Conservation (phyloP, 2,113 vertebrate genomes). For the Sinocyclocheilus grahami region DNA sequence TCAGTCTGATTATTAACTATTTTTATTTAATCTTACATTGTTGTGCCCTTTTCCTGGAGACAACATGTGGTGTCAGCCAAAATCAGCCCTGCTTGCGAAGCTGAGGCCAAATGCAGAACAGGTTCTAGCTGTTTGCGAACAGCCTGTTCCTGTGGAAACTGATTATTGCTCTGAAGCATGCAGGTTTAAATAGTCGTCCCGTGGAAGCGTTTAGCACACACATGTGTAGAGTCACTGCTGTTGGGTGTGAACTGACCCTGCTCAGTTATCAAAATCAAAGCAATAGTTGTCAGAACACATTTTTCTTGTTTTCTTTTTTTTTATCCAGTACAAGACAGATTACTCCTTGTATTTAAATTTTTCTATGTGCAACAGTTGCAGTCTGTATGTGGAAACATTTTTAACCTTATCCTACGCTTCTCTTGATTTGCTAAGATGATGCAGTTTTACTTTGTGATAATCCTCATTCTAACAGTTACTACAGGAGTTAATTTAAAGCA, state of each 20-base stretch:
- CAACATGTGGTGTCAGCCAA: slow-evolving; percentile 53
- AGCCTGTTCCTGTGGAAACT: slow-evolving; percentile 19
- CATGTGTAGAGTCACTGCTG: background rate
- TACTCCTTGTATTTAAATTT: slow-evolving; percentile 40
- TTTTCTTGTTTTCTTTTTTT: background rate
- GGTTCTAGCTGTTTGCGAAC: slow-evolving; percentile 35
- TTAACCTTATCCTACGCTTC: slow-evolving; percentile 26
- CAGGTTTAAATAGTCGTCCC: background rate
- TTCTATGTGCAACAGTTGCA: slow-evolving; percentile 42
- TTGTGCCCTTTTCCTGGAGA: slow-evolving; percentile 26
- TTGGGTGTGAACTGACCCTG: slow-evolving; percentile 33
- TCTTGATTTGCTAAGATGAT: slow-evolving; percentile 49
- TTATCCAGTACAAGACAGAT: background rate
- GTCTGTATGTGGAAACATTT: slow-evolving; percentile 21
- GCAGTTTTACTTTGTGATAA: slow-evolving; percentile 47
- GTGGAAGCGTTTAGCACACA: slow-evolving; percentile 16
- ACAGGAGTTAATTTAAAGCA: slow-evolving; percentile 31
- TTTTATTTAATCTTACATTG: slow-evolving; percentile 16
- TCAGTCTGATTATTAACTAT: slow-evolving; percentile 33
- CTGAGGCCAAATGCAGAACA: slow-evolving; percentile 40
- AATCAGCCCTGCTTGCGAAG: slow-evolving; percentile 56
- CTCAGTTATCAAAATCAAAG: slow-evolving; percentile 69
- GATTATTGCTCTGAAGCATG: slow-evolving; percentile 10
- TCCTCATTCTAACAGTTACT: slow-evolving; percentile 34
- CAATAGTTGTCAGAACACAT: slow-evolving; percentile 66